A percentile compares a stretch with the other conserved stretches of the same genome.
Conservation (phyloP, 2,797 vertebrate genomes). For the Poeciliopsis infans region DNA sequence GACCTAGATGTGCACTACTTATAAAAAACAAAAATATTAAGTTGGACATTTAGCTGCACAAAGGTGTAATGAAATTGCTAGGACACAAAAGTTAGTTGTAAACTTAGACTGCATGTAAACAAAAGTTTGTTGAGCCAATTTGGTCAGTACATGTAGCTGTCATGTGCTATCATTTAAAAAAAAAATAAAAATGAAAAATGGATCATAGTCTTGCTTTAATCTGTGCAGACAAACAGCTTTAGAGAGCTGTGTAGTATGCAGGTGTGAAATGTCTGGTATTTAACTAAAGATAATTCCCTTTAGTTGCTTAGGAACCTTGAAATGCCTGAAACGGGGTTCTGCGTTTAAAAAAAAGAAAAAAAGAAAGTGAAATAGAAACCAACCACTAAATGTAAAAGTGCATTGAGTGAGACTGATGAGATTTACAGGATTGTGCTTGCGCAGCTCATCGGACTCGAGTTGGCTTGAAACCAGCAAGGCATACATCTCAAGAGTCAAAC, state of each 20-base stretch:
- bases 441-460: conserved; percentile 53
- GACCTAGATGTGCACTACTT: not conserved
- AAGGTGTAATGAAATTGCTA: not conserved
- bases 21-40: not conserved
- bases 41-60: not conserved
- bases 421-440: conserved; percentile 70
- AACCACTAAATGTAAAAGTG: conserved; percentile 66
- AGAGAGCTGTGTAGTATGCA: not conserved
- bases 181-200: conserved; percentile 7
- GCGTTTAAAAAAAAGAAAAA: conserved; percentile 18
- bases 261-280: conserved; percentile 1
- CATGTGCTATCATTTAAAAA: not conserved
- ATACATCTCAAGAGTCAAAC: conserved; percentile 46
- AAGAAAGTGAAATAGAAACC: conserved; percentile 36
- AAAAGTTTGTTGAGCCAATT: not conserved
- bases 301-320: conserved; percentile 32
- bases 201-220: conserved; percentile 43
- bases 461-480: conserved; percentile 35
- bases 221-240: conserved; percentile 2
- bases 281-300: conserved; percentile 37
- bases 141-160: not conserved
- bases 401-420: conserved; percentile 66
- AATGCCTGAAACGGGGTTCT: conserved; percentile 16
- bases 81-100: not conserved
- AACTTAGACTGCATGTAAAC: not conserved